Conservation (phyloP, 2,113 vertebrate species). For the Thryonomys swinderianus region DNA sequence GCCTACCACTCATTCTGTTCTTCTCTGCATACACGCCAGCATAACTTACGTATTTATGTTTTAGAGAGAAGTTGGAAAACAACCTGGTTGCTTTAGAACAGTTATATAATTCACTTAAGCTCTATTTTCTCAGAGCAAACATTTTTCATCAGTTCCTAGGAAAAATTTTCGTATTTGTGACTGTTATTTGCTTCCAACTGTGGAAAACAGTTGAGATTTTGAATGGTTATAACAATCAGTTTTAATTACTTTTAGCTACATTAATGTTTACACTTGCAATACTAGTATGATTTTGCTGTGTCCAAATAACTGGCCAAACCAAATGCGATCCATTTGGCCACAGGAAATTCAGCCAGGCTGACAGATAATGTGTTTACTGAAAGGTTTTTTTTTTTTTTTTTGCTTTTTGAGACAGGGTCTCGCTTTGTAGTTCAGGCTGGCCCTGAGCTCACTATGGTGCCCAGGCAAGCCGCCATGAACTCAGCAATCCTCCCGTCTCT, state of each 20-base stretch:
- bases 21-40: not conserved
- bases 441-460: no score
- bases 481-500: no score
- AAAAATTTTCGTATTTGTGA: not conserved
- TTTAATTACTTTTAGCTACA: not conserved
- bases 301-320: not conserved
- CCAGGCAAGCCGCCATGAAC: no score
- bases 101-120: not conserved
- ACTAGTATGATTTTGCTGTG: not conserved
- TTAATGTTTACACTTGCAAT: not conserved
- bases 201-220: slow-evolving; percentile 2
- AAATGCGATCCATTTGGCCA: not conserved
- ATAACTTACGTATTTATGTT: not conserved
- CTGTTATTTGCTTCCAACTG: not conserved
- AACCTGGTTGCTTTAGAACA: slow-evolving; percentile 28
- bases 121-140: slow-evolving; percentile 26
- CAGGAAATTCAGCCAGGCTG: not conserved
- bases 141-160: slow-evolving; percentile 34
- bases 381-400: not conserved
- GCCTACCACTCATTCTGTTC: not conserved
- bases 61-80: slow-evolving; percentile 13
- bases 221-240: not conserved
- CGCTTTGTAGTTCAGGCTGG: no score
- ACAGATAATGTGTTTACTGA: not conserved
- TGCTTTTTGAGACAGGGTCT: no score